A percentile compares a stretch with the other conserved stretches of the same genome.
phyloP scores from a whole-genome alignment of 2,113 vertebrate genomes.

The Epinephelus lanceolatus region DNA sequence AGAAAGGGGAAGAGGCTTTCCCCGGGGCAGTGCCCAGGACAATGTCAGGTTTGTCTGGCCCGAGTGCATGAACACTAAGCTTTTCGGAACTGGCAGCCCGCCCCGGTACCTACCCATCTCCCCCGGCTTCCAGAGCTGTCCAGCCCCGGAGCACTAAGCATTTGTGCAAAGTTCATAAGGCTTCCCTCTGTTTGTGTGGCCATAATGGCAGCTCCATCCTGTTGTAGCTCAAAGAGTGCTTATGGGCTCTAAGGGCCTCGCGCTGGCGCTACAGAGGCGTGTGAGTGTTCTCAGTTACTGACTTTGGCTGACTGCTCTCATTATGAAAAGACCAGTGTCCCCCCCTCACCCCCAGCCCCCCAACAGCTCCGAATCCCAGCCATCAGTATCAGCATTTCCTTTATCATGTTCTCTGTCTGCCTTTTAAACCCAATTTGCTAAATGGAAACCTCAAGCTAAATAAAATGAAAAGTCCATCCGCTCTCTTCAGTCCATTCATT shows the following conservation, averaged over 20 bases:
- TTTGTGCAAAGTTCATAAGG: conserved; percentile 88
- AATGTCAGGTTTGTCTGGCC: conserved; percentile 84
- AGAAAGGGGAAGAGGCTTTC: conserved; percentile 68
- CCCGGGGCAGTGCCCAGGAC: conserved; percentile 76
- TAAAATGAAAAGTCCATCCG: neutral
- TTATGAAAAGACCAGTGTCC: conserved; percentile 66
- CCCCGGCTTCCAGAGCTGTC: conserved; percentile 72
- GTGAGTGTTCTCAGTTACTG: conserved; percentile 80
- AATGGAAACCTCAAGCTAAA: conserved; percentile 17
- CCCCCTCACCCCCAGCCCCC: neutral
- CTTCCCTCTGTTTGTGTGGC: conserved; percentile 83
- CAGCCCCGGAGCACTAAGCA: conserved; percentile 77
- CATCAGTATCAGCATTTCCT: conserved; percentile 28
- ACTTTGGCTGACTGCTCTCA: conserved; percentile 74
- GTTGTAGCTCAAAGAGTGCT: conserved; percentile 79
- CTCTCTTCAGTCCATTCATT: neutral
- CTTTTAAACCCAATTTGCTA: conserved; percentile 25
- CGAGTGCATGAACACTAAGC: conserved; percentile 77
- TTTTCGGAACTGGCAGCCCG: conserved; percentile 82
- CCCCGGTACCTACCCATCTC: conserved; percentile 78
- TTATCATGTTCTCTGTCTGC: conserved; percentile 13
- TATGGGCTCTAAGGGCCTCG: conserved; percentile 66
- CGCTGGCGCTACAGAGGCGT: conserved; percentile 67
- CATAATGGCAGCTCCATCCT: conserved; percentile 83
- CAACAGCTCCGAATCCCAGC: conserved; percentile 47